phyloP scores from a whole-genome alignment of 2,113 vertebrate species.

The Cyphomyrus discorhynchus region DNA sequence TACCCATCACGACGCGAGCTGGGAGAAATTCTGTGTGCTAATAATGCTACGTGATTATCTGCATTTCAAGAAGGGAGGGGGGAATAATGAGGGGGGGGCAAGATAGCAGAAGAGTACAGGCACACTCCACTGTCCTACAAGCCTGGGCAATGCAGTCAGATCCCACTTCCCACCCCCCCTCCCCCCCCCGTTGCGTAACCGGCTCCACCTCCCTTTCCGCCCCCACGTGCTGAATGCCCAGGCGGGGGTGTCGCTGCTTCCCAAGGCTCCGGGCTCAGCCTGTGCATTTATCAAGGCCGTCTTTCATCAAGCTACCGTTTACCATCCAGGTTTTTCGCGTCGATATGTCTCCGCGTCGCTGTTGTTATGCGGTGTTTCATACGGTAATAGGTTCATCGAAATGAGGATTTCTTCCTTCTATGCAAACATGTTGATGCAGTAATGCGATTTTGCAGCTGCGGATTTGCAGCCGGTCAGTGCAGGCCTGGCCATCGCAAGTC shows the following conservation, averaged over 20 bases:
- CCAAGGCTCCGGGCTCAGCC: neutral
- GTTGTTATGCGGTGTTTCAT: neutral
- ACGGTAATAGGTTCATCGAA: neutral
- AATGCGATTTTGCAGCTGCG: neutral
- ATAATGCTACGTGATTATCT: neutral
- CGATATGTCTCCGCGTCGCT: neutral
- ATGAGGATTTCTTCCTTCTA: neutral
- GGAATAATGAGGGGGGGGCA: neutral
- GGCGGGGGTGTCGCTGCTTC: neutral
- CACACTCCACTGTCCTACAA: conserved; percentile 23
- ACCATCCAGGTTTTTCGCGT: neutral
- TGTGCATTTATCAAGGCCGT: neutral
- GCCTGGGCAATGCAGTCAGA: conserved; percentile 23
- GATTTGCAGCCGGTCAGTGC: neutral
- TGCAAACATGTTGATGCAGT: neutral
- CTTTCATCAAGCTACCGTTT: neutral
- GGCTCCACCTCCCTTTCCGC: conserved; percentile 27
- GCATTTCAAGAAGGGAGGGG: neutral
- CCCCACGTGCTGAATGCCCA: conserved; percentile 7
- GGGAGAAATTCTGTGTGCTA: no score
- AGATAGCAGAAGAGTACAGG: neutral
- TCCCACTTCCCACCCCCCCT: conserved; percentile 17
- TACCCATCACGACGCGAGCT: neutral
- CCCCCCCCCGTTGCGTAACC: conserved; percentile 21
- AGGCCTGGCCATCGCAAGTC: neutral